A percentile compares a stretch with the other conserved stretches of the same genome.
phyloP scores from a whole-genome alignment of 2,113 vertebrate species.

The Oenanthe oenanthe region DNA sequence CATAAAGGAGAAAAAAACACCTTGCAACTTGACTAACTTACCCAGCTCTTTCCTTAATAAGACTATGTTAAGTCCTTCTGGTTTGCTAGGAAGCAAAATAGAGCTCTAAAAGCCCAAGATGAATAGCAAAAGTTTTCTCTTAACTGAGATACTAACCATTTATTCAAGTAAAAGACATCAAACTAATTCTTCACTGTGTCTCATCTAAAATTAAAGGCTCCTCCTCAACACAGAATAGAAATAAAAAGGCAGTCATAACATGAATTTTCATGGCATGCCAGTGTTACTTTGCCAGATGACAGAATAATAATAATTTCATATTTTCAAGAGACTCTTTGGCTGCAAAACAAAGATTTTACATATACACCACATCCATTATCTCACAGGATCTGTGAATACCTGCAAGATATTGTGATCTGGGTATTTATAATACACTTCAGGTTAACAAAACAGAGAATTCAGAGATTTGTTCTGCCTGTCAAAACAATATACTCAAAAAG shows the following conservation, averaged over 20 bases:
- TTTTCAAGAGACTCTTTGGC: slow-evolving; percentile 10
- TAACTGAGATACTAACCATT: background rate
- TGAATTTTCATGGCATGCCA: background rate
- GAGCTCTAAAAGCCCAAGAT: background rate
- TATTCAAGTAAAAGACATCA: background rate
- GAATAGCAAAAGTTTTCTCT: background rate
- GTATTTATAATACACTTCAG: background rate
- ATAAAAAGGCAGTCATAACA: background rate
- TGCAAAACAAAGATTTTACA: background rate
- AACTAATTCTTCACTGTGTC: background rate
- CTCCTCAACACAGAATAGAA: background rate
- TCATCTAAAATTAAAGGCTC: slow-evolving; percentile 1
- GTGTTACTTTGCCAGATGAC: background rate
- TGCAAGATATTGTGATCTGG: background rate
- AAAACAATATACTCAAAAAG: slow-evolving; percentile 4
- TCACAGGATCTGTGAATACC: background rate
- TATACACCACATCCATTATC: background rate
- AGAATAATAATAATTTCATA: background rate
- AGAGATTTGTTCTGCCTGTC: background rate
- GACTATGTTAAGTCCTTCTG: background rate
- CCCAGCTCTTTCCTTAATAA: background rate
- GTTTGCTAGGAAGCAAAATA: background rate
- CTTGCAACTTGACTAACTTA: background rate
- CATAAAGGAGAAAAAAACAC: background rate
- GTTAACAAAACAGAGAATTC: slow-evolving; percentile 11